These are phyloP conservation scores for Pyralis farinalis DNA, from an alignment of 2,888 invertebrate genomes.

Conservation along the genomic window DNA sequence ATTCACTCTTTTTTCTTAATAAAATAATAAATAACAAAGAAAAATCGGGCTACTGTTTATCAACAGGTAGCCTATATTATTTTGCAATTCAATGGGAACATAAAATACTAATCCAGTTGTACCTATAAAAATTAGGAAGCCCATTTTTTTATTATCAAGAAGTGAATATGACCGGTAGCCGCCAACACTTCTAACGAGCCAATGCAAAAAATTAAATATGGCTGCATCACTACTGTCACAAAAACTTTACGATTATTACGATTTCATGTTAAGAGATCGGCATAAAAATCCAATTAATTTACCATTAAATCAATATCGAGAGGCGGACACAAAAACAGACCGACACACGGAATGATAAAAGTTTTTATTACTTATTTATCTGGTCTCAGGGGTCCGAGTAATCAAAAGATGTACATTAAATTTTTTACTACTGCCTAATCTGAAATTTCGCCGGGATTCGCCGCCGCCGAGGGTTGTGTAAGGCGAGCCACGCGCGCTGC, in stretches of 20 bases:
- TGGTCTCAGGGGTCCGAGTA: slow-evolving; percentile 25
- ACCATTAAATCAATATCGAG: slow-evolving; percentile 57
- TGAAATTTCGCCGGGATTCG: slow-evolving; percentile 71
- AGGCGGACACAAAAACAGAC: slow-evolving; percentile 30
- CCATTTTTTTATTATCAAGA: no score
- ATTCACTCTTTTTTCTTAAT: no score
- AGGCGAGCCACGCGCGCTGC: slow-evolving; percentile 29
- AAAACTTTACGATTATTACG: slow-evolving; percentile 5
- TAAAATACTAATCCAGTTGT: no score
- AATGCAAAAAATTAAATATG: background rate
- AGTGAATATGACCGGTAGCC: no score
- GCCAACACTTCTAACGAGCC: no score
- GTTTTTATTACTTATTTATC: slow-evolving; percentile 43
- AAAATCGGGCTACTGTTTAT: no score
- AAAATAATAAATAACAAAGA: no score
- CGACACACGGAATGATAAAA: slow-evolving; percentile 28
- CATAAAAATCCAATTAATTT: slow-evolving; percentile 61
- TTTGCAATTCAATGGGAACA: no score
- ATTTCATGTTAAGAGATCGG: slow-evolving; percentile 12
- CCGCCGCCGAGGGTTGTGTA: slow-evolving; percentile 33
- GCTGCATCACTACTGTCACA: background rate
- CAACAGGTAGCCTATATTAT: no score
- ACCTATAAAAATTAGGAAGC: no score
- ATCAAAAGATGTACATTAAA: slow-evolving; percentile 54
- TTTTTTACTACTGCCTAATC: slow-evolving; percentile 65